phyloP scores from a whole-genome alignment of 2,888 invertebrate genomes.

The Tanypteryx hageni region DNA sequence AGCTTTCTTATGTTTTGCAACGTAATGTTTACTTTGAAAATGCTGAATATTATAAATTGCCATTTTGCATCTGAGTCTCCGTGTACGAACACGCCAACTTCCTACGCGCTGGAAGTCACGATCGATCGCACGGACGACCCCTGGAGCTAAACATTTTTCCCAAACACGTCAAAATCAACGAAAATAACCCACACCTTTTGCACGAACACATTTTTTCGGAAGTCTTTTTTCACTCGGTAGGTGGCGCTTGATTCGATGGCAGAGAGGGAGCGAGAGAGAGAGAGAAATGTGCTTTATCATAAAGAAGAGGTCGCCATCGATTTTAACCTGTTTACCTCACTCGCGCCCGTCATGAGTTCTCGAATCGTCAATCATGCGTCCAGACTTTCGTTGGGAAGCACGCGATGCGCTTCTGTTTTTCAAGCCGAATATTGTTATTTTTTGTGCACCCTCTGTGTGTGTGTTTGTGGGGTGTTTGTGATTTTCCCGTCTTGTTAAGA shows the following conservation, averaged over 20 bases:
- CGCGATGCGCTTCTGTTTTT: slow-evolving; percentile 62
- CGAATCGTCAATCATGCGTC: slow-evolving; percentile 56
- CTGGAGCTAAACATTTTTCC: no score
- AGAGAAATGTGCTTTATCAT: neutral
- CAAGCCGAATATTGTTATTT: slow-evolving; percentile 5
- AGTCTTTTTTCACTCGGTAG: neutral
- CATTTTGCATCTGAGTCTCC: no score
- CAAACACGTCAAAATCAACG: no score
- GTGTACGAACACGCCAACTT: no score
- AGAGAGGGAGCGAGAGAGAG: neutral
- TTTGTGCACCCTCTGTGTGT: slow-evolving; percentile 5
- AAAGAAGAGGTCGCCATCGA: neutral
- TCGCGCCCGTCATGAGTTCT: neutral
- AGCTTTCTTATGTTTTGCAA: no score
- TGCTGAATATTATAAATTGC: no score
- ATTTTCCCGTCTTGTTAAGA: slow-evolving; percentile 57
- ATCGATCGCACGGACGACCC: no score
- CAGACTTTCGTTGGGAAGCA: slow-evolving; percentile 54
- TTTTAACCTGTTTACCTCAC: slow-evolving; percentile 48
- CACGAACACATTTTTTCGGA: neutral
- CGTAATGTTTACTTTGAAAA: no score
- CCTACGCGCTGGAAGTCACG: no score
- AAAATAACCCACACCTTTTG: no score
- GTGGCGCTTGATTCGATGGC: slow-evolving; percentile 12
- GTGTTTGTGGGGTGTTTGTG: neutral